Percentiles rank a stretch among this genome's conserved stretches.
Conservation (phyloP, 2,797 vertebrate species). For the Poeciliopsis presidionis region DNA sequence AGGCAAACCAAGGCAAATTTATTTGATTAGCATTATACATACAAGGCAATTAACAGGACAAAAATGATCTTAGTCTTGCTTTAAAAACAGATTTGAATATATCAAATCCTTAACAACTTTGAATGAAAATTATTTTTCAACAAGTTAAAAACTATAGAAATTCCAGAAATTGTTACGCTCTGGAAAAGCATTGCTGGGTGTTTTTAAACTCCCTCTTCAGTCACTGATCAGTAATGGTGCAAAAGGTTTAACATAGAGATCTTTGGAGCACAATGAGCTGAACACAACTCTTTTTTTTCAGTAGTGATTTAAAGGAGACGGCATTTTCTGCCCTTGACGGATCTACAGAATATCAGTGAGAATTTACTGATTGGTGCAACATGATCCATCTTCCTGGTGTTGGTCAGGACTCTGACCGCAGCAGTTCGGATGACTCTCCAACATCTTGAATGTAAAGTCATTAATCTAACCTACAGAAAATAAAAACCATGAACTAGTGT, state of each 20-base stretch:
- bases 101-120: background rate
- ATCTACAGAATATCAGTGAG: background rate
- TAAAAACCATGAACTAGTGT: background rate
- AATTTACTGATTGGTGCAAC: background rate
- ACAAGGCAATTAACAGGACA: background rate
- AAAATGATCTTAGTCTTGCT: background rate
- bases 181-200: background rate
- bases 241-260: background rate
- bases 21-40: background rate
- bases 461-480: background rate
- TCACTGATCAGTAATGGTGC: background rate
- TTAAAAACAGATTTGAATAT: background rate
- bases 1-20: background rate
- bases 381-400: background rate
- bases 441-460: background rate
- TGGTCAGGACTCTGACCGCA: background rate
- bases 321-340: background rate
- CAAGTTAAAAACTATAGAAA: background rate
- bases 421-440: background rate
- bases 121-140: background rate
- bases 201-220: background rate
- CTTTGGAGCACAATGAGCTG: background rate
- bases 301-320: background rate
- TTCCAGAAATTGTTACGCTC: background rate
- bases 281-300: background rate